Percentiles rank a stretch among this genome's conserved stretches.
Conservation (phyloP, 2,113 vertebrate species). For the Phrynosoma platyrhinos region DNA sequence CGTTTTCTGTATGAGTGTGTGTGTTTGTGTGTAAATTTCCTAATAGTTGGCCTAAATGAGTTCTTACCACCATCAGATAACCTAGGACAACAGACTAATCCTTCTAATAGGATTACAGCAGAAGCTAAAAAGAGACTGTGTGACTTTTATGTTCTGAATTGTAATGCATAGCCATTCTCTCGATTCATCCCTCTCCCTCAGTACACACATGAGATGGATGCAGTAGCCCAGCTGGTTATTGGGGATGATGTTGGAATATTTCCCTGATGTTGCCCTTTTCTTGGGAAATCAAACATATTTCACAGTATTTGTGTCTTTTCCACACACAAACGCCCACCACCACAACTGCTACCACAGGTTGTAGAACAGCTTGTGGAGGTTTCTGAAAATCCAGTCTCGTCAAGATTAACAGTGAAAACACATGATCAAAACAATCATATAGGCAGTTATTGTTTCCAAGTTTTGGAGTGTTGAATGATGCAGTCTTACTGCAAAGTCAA, state of each 20-base stretch:
- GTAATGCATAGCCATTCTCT: conserved; percentile 29
- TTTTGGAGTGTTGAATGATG: neutral
- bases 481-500: neutral
- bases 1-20: neutral
- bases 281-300: neutral
- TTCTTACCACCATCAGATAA: conserved; percentile 78
- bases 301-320: neutral
- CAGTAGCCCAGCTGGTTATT: neutral
- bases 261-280: neutral
- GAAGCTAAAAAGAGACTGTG: conserved; percentile 61
- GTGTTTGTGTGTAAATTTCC: conserved; percentile 71
- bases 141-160: conserved; percentile 55
- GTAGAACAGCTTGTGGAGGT: neutral
- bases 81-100: conserved; percentile 78
- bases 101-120: conserved; percentile 79
- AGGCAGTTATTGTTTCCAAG: too few relatives aligned
- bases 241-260: conserved; percentile 18
- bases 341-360: neutral
- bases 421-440: neutral
- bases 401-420: neutral
- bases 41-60: conserved; percentile 77
- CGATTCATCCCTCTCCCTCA: fast-evolving
- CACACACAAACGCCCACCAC: neutral
- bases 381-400: neutral
- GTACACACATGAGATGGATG: neutral